phyloP scores from a whole-genome alignment of 2,888 invertebrate genomes.

The Ecliptopera silaceata region DNA sequence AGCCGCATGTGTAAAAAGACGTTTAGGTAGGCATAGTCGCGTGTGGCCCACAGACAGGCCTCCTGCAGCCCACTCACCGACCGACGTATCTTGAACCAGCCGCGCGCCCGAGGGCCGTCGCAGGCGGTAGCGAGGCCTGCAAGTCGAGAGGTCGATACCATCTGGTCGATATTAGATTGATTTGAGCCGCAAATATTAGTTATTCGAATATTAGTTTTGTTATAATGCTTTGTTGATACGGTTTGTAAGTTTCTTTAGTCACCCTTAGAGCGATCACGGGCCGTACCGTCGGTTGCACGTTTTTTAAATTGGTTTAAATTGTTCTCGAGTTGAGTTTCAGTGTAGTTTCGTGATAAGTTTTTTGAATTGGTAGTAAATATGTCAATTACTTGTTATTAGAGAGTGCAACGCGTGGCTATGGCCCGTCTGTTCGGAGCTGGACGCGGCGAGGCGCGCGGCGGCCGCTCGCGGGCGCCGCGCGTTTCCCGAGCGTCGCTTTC shows the following conservation, averaged over 20 bases:
- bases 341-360: constrained; percentile 30
- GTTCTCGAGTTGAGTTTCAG: constrained; percentile 21
- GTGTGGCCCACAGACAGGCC: constrained; percentile 48
- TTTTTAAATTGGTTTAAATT: constrained; percentile 22
- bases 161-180: constrained; percentile 81
- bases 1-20: constrained; percentile 79
- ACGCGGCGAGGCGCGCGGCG: constrained; percentile 29
- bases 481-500: constrained; percentile 45
- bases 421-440: constrained; percentile 53
- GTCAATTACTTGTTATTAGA: constrained; percentile 37
- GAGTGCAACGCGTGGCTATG: constrained; percentile 44
- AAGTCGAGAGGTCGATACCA: constrained; percentile 74
- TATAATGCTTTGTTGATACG: constrained; percentile 68
- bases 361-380: constrained; percentile 31
- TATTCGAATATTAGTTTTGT: constrained; percentile 71
- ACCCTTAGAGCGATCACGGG: constrained; percentile 65
- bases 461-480: constrained; percentile 25
- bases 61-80: constrained; percentile 25
- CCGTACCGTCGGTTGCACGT: constrained; percentile 41
- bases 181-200: constrained; percentile 75
- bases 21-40: constrained; percentile 56
- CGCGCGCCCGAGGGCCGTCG: constrained; percentile 26
- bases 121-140: constrained; percentile 45
- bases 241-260: constrained; percentile 71
- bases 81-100: neutral